These are phyloP conservation scores for Himantopus leucocephalus DNA, from an alignment of 2,113 vertebrate genomes.

Conservation along the genomic window DNA sequence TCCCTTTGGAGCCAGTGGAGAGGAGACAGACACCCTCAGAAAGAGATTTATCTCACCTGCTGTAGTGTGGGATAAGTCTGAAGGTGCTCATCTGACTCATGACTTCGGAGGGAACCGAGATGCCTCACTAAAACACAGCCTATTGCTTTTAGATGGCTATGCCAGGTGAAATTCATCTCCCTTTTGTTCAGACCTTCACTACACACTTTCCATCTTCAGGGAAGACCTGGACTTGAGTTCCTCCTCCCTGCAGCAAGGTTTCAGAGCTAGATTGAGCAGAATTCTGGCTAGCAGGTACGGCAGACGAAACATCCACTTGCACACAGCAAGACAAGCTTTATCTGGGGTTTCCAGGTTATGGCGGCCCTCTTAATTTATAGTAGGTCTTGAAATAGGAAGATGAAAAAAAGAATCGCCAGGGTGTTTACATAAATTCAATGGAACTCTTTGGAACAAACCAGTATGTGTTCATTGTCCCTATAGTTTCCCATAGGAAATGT, in stretches of 20 bases:
- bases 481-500: background rate
- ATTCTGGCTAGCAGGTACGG: background rate
- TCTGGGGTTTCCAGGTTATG: background rate
- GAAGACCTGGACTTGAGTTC: background rate
- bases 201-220: background rate
- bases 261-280: background rate
- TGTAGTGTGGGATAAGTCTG: background rate
- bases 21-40: background rate
- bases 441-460: background rate
- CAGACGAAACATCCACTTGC: background rate
- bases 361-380: background rate
- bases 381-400: background rate
- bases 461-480: background rate
- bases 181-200: background rate
- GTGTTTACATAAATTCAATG: background rate
- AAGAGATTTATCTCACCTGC: background rate
- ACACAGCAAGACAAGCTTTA: background rate
- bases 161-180: background rate
- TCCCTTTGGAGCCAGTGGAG: background rate
- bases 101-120: background rate
- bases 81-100: background rate
- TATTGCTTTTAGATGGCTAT: background rate
- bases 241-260: background rate
- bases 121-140: background rate
- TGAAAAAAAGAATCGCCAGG: background rate